These are phyloP conservation scores for Meganola albula DNA, from an alignment of 2,888 invertebrate genomes.

Conservation along the genomic window DNA sequence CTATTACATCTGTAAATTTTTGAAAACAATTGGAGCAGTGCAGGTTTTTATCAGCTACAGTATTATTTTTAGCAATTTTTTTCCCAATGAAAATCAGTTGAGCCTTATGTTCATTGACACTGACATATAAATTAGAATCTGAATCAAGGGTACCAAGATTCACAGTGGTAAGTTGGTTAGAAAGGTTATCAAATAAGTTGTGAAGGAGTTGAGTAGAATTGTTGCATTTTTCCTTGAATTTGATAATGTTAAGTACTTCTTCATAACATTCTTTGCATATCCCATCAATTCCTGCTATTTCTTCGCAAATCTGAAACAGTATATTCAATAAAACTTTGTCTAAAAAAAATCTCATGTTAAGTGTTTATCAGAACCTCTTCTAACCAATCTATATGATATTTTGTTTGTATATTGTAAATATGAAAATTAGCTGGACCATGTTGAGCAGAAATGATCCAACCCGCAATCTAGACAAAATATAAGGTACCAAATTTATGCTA, in stretches of 20 bases:
- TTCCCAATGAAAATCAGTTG: slow-evolving; percentile 42
- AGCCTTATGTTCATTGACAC: slow-evolving; percentile 38
- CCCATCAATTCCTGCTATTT: slow-evolving; percentile 53
- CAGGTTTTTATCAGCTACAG: slow-evolving; percentile 15
- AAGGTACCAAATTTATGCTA: too few relatives aligned
- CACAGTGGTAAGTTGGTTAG: slow-evolving; percentile 32
- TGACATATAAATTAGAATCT: slow-evolving; percentile 43
- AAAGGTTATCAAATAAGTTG: slow-evolving; percentile 42
- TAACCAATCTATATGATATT: too few relatives aligned
- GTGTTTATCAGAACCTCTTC: too few relatives aligned
- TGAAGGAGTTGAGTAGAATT: slow-evolving; percentile 40
- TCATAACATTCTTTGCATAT: slow-evolving; percentile 52
- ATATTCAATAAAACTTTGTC: too few relatives aligned
- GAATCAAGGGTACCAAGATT: slow-evolving; percentile 30
- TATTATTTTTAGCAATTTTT: slow-evolving; percentile 12
- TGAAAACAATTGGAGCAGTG: slow-evolving; percentile 41
- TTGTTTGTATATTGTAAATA: too few relatives aligned
- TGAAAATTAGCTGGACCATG: too few relatives aligned
- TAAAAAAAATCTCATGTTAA: too few relatives aligned
- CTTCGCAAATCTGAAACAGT: slow-evolving; percentile 47
- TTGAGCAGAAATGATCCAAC: too few relatives aligned
- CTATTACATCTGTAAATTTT: slow-evolving; percentile 29
- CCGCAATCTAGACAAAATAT: too few relatives aligned
- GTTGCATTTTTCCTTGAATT: slow-evolving; percentile 44
- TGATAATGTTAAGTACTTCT: slow-evolving; percentile 35